phyloP scores from a whole-genome alignment of 2,113 vertebrate genomes.

The Crotophaga sulcirostris region DNA sequence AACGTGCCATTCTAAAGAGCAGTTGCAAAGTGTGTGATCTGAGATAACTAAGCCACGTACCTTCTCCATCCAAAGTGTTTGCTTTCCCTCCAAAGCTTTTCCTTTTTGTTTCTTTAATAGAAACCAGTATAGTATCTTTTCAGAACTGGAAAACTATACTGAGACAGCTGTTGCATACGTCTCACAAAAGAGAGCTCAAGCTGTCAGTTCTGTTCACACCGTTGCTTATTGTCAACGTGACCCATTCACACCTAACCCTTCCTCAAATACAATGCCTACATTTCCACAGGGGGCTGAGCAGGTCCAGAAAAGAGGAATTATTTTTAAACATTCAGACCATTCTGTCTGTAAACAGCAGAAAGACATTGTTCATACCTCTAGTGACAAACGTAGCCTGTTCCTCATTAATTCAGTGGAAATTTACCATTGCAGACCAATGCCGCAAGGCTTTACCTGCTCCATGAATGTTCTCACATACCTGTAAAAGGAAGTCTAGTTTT shows the following conservation, averaged over 20 bases:
- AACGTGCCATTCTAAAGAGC: not conserved
- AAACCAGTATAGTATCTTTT: not conserved
- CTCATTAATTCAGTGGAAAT: not conserved
- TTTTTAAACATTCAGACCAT: not conserved
- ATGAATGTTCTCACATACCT: not conserved
- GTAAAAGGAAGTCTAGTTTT: not conserved
- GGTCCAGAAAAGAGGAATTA: not conserved
- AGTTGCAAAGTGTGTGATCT: not conserved
- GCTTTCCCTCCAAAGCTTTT: not conserved
- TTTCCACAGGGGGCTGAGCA: not conserved
- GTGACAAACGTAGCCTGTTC: not conserved
- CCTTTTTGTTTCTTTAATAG: not conserved
- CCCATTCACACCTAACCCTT: not conserved
- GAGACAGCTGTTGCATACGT: not conserved
- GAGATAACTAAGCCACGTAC: not conserved
- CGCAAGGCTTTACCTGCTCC: not conserved
- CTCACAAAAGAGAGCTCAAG: not conserved
- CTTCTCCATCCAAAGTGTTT: not conserved
- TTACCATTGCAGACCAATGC: not conserved
- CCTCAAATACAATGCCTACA: rapidly evolving
- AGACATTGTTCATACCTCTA: not conserved
- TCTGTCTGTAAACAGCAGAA: not conserved
- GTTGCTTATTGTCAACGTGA: not conserved
- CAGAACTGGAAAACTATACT: not conserved
- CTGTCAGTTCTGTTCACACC: not conserved